Evolutionary conservation across 1,140 invertebrate genomes (phyloP).

Genomic region (Medauroidea extradentata): DNA sequence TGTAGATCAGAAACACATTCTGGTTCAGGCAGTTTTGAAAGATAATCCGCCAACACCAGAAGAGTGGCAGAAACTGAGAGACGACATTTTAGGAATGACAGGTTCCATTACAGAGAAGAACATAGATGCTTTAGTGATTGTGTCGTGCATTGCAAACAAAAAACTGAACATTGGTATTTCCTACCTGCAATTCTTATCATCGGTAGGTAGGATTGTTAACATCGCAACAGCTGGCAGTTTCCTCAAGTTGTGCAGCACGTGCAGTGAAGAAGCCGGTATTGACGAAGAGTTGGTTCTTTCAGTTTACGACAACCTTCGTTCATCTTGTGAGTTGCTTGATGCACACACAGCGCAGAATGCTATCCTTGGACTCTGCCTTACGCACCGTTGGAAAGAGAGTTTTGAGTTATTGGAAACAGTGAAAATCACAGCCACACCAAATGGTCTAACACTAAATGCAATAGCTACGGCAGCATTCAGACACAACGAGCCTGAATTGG

Average conservation of each 20-base stretch:
- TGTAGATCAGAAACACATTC: background rate
- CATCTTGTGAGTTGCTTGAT: constrained; percentile 55
- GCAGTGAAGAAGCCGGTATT: constrained; percentile 27
- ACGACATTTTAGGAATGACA: constrained; percentile 20
- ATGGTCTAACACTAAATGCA: constrained; percentile 40
- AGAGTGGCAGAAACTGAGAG: constrained; percentile 30
- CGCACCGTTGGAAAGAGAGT: constrained; percentile 56
- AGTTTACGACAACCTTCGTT: constrained; percentile 48
- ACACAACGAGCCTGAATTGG: constrained; percentile 49
- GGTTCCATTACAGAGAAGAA: constrained; percentile 43
- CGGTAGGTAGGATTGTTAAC: constrained; percentile 45
- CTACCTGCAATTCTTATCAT: constrained; percentile 53
- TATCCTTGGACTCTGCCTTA: constrained; percentile 55
- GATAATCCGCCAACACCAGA: constrained; percentile 3
- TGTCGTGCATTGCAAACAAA: constrained; percentile 40
- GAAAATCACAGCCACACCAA: constrained; percentile 40
- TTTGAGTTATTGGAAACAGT: constrained; percentile 55
- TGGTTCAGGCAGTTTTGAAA: background rate
- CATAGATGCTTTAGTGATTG: constrained; percentile 53
- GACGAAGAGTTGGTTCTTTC: constrained; percentile 17
- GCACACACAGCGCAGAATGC: constrained; percentile 50
- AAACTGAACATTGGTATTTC: constrained; percentile 48
- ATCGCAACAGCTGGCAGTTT: constrained; percentile 35
- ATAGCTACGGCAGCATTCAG: constrained; percentile 51
- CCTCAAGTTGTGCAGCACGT: constrained; percentile 47